Evolutionary conservation across 2,888 invertebrate genomes (phyloP).

Genomic region (Nephrocerus scutellatus): DNA sequence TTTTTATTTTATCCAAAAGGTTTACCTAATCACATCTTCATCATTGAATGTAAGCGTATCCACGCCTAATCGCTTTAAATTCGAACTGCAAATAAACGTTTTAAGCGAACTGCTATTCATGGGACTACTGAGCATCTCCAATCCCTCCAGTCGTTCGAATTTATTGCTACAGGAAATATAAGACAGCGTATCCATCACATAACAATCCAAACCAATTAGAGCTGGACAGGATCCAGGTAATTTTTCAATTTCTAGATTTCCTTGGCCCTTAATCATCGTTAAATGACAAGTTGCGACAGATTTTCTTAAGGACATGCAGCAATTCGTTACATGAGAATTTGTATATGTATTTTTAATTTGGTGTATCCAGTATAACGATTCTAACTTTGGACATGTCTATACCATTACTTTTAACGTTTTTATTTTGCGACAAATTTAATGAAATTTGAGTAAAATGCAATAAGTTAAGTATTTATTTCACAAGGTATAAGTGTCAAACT

Average conservation of each 20-base stretch:
- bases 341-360: no score
- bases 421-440: no score
- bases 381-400: slow-evolving; percentile 56
- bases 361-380: slow-evolving; percentile 61
- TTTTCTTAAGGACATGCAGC: slow-evolving; percentile 52
- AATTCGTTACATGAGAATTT: slow-evolving; percentile 58
- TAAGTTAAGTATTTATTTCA: no score
- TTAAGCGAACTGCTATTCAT: slow-evolving; percentile 53
- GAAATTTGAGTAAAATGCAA: no score
- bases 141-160: slow-evolving; percentile 56
- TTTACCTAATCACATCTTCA: slow-evolving; percentile 57
- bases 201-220: slow-evolving; percentile 58
- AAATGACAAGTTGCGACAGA: slow-evolving; percentile 54
- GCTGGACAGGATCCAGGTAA: slow-evolving; percentile 56
- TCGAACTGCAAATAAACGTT: slow-evolving; percentile 56
- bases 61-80: slow-evolving; percentile 58
- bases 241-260: slow-evolving; percentile 55
- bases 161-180: slow-evolving; percentile 51
- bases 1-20: no score
- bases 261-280: slow-evolving; percentile 54
- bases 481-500: no score
- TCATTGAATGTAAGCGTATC: slow-evolving; percentile 61
- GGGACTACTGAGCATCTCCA: slow-evolving; percentile 62
- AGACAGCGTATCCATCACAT: slow-evolving; percentile 57
- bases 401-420: no score